Percentiles rank a stretch among this genome's conserved stretches.
Conservation (phyloP, 2,888 invertebrate genomes). For the Cyaniris semiargus region DNA sequence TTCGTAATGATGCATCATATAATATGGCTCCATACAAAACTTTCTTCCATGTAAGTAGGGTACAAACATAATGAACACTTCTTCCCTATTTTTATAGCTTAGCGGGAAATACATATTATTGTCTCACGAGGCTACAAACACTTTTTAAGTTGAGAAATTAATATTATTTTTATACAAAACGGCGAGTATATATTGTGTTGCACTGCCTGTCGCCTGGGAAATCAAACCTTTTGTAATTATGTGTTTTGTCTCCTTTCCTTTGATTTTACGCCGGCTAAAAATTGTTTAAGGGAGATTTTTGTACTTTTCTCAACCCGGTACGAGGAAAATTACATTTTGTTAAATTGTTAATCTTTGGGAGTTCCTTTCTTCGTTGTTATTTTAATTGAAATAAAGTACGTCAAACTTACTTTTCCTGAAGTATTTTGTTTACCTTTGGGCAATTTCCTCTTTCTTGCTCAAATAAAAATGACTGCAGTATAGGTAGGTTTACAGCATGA, state of each 20-base stretch:
- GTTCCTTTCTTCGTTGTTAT: neutral
- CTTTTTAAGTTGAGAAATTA: constrained; percentile 44
- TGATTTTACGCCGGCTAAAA: constrained; percentile 42
- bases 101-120: constrained; percentile 32
- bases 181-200: constrained; percentile 40
- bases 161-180: constrained; percentile 44
- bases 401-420: neutral
- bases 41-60: neutral
- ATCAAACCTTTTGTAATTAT: constrained; percentile 68
- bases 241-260: constrained; percentile 52
- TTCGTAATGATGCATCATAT: neutral
- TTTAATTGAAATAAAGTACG: constrained; percentile 7
- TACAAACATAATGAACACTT: constrained; percentile 16
- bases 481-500: too few species aligned
- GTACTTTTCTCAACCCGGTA: constrained; percentile 31
- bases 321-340: neutral
- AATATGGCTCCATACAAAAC: neutral
- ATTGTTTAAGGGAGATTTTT: constrained; percentile 19
- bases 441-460: neutral
- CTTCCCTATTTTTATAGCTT: constrained; percentile 37
- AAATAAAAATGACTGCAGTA: too few species aligned
- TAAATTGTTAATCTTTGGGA: neutral
- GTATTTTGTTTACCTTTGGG: neutral
- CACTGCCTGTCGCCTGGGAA: constrained; percentile 57
- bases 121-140: constrained; percentile 32